Evolutionary conservation across 2,888 invertebrate species (phyloP), one percentile per base, ranked within the genome.

Genomic region (Rugalucina vietnamica): DNA sequence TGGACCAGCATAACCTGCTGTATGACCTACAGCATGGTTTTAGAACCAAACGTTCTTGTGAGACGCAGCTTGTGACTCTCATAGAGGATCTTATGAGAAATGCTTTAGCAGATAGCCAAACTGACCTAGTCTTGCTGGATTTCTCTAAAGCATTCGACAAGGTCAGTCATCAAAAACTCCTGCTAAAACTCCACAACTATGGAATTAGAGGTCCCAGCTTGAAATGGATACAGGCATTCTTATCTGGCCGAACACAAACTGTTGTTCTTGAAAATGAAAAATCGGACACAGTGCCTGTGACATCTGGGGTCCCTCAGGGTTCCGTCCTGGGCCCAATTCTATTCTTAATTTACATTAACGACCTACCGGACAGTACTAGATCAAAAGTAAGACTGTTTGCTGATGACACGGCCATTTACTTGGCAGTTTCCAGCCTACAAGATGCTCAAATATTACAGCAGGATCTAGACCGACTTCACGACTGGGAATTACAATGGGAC

Each of bases 1-100:
- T 54, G 54, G 54, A 54, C 54, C 54, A 54, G 12, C n/a, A 54
- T n/a, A 54, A 54, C 54, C 54, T 54, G 54, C 54, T 54, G 54
- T 54, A 54, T 18, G 39, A 72, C 12, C 27, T 39, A 14, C 72
- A 72, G 43, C 72, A 72, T 49, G 72, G 49, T 18, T 72, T 72
- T 24, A 18, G 72, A 43, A 43, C 27, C 37, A 24, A 43, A 24
- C 54, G 54, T n/a, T 54, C 21, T 12, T 43, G 43, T 43, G 43
- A 43, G 43, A 12, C 43, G 10, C 43, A 43, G 43, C 43, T 43
- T 43, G 43, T 43, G 43, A 43, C 43, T 12, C 43, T 43, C 10
- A 43, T 8, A 12, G 43, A 43, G 18, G 43, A n/a, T n/a, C n/a
- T n/a, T n/a, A n/a, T n/a, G n/a, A n/a, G 72, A 24, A 72, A 39